phyloP scores from a whole-genome alignment of 1,140 invertebrate genomes.

The Thaumatotibia leucotreta region DNA sequence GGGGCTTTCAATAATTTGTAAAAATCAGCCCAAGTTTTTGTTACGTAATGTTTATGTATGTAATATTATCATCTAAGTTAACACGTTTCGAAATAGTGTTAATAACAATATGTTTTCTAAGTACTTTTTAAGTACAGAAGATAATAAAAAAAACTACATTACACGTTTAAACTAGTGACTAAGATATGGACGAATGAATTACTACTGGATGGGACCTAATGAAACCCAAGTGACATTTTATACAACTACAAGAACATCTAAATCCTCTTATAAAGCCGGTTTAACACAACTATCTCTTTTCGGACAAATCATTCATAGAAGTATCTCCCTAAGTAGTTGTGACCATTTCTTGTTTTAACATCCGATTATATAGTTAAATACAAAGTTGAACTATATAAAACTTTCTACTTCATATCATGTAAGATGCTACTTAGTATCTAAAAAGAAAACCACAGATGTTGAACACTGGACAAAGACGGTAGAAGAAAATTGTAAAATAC shows the following conservation, averaged over 20 bases:
- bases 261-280: too few relatives aligned
- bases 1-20: background rate
- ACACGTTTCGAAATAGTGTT: background rate
- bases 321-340: background rate
- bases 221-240: slow-evolving; percentile 31
- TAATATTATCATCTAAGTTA: background rate
- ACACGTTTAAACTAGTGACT: slow-evolving; percentile 59
- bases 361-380: slow-evolving; percentile 22
- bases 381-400: slow-evolving; percentile 22
- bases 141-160: slow-evolving; percentile 37
- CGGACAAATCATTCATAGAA: background rate
- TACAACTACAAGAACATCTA: slow-evolving; percentile 34
- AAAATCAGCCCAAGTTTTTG: background rate
- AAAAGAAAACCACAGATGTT: slow-evolving; percentile 38
- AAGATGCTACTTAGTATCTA: slow-evolving; percentile 24
- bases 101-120: slow-evolving; percentile 26
- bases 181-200: slow-evolving; percentile 71
- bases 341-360: background rate
- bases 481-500: slow-evolving; percentile 15
- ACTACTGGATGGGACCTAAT: slow-evolving; percentile 48
- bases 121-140: slow-evolving; percentile 65
- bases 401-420: slow-evolving; percentile 28
- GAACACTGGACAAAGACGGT: slow-evolving; percentile 38
- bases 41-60: slow-evolving; percentile 18
- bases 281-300: too few relatives aligned